phyloP scores from a whole-genome alignment of 2,113 vertebrate species.

The Thunnus thynnus region DNA sequence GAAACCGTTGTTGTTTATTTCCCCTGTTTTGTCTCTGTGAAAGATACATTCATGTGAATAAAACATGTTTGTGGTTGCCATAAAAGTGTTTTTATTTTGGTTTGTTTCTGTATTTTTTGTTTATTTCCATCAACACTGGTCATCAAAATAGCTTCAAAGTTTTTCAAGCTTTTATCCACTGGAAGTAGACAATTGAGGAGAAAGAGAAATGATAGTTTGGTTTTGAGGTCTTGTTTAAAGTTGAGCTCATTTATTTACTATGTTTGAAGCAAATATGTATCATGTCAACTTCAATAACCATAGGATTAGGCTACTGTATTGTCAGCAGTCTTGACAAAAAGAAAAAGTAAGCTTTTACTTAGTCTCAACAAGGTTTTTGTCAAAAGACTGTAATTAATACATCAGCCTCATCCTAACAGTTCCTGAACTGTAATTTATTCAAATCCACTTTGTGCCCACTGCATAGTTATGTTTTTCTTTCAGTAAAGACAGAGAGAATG shows the following conservation, averaged over 20 bases:
- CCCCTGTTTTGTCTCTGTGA: conserved; percentile 64
- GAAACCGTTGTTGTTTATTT: conserved; percentile 65
- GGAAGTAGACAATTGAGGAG: conserved; percentile 41
- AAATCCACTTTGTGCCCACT: neutral
- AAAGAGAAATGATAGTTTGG: conserved; percentile 51
- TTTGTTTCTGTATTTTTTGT: conserved; percentile 23
- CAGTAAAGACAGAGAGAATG: conserved; percentile 14
- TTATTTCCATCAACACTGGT: conserved; percentile 46
- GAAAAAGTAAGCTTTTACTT: conserved; percentile 5
- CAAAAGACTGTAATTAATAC: conserved; percentile 17
- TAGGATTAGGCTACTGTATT: conserved; percentile 47
- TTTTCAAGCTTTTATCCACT: conserved; percentile 45
- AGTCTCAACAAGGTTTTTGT: neutral
- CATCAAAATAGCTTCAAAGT: conserved; percentile 51
- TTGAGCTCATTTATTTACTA: conserved; percentile 42
- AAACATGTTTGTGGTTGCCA: conserved; percentile 77
- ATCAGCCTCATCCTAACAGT: conserved; percentile 1
- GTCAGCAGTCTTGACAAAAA: conserved; percentile 26
- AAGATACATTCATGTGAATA: conserved; percentile 79
- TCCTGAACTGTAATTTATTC: conserved; percentile 28
- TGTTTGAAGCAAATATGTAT: conserved; percentile 56
- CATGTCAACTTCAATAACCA: conserved; percentile 34
- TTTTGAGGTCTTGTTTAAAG: conserved; percentile 65
- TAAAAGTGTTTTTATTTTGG: conserved; percentile 62
- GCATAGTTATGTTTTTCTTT: conserved; percentile 12